Base-by-base conservation (phyloP, 2,888 invertebrate genomes). In the Andrena camellia region DNA sequence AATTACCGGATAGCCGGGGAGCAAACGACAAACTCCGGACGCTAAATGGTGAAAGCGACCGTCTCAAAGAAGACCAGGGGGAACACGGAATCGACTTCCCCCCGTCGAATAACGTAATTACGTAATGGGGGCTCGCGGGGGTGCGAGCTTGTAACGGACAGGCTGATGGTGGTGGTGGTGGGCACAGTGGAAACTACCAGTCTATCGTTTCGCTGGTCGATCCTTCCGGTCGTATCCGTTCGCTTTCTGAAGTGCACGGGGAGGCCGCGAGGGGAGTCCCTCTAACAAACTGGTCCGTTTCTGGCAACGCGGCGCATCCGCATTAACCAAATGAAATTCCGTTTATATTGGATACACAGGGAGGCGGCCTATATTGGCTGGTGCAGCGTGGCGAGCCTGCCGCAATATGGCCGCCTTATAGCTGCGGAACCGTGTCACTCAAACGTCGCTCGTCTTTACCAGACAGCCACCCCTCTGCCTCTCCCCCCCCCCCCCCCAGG, bases 261-360 rank as follows among this genome's bases (percentile, higher is more conserved):
- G 7, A 68, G 42, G 54, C 23, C 4, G 64, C 4, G 13, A 42
- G 6, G 20, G 31, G 23, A 13, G 17, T 20, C 59, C 70, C 60
- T 52, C 69, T 64, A 72, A 81, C 81, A 75, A 71, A 82, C 69
- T 50, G 29, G 35, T 42, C 63, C 64, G 71, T 80, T 80, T 68
- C 78, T 77, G 79, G 87, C 77, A 83, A 81, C 63, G 77, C 75
- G 84, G 84, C 66, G 74, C 75, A 78, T 81, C 72, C 78, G 81
- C 88, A 88, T 88, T 88, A 88, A 86, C 87, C 77, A 88, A 88
- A 88, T 88, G 88, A 88, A 88, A 88, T 88, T 88, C 85, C 85
- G 71, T 78, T 85, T 88, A 83, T 85, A 83, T 86, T 83, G 68
- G 80, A 72, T 66, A 66, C 71, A 50, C 57, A 23, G 29, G 54